Percentiles rank a stretch among this genome's conserved stretches.
Evolutionary conservation across 2,797 vertebrate species (phyloP).

Genomic region (Holocentrus rufus): DNA sequence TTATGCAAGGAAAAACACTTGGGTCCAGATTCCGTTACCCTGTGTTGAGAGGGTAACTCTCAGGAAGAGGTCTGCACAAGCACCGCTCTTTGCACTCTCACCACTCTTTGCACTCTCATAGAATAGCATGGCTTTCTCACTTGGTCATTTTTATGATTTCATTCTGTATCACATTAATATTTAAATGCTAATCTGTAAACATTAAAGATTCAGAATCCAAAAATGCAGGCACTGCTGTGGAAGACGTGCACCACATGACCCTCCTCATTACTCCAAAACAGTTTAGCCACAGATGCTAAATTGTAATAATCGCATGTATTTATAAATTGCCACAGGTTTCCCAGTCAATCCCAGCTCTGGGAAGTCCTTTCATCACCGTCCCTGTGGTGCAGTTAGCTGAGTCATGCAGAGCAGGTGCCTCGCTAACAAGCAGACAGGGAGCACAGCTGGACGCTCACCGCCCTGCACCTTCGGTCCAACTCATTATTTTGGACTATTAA

Average conservation of each 20-base stretch:
- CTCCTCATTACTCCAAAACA: constrained; percentile 3
- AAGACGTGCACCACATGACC: neutral
- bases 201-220: too few species aligned
- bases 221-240: neutral
- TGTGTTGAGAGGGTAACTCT: too few species aligned
- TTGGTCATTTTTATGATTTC: too few species aligned
- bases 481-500: constrained; percentile 52
- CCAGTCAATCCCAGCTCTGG: neutral
- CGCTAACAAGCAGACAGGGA: constrained; percentile 29
- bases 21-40: too few species aligned
- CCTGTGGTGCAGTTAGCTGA: constrained; percentile 39
- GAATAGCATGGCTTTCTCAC: too few species aligned
- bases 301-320: constrained; percentile 11
- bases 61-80: too few species aligned
- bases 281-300: constrained; percentile 7
- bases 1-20: too few species aligned
- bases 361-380: constrained; percentile 44
- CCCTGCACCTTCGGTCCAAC: constrained; percentile 11
- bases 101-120: too few species aligned
- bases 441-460: constrained; percentile 57
- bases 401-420: constrained; percentile 56
- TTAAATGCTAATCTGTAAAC: too few species aligned
- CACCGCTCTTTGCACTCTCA: too few species aligned
- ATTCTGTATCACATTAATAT: too few species aligned
- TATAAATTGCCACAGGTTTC: neutral